Conservation (phyloP, 35 echinoderm and acorn worm species). For the Chiridota heheva region DNA sequence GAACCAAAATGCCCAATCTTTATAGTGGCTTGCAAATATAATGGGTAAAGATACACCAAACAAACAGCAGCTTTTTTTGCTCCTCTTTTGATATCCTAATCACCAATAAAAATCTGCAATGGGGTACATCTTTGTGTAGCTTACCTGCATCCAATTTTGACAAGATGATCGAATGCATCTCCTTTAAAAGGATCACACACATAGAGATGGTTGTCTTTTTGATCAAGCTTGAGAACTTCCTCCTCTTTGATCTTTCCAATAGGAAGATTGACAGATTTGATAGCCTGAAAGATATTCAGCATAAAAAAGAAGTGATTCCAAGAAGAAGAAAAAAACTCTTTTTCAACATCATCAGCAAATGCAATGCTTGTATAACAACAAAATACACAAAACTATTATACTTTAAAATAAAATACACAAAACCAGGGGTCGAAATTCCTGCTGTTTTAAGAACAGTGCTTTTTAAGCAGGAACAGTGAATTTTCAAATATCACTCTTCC, state of each 20-base stretch:
- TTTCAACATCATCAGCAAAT: too few relatives aligned
- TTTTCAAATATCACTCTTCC: too few relatives aligned
- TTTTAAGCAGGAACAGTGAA: too few relatives aligned
- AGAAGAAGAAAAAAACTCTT: background rate
- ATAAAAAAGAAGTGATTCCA: background rate
- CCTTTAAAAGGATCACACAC: conserved; percentile 94
- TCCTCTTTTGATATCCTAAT: too few relatives aligned
- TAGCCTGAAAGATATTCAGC: conserved; percentile 40
- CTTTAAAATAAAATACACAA: background rate
- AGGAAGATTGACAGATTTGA: conserved; percentile 69
- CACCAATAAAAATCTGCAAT: too few relatives aligned
- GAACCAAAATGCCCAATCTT: too few relatives aligned
- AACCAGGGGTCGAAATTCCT: too few relatives aligned
- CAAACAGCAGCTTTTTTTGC: too few relatives aligned
- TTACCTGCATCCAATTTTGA: conserved; percentile 82
- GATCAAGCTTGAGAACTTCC: conserved; percentile 40
- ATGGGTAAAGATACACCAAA: too few relatives aligned
- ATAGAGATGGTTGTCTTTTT: conserved; percentile 74
- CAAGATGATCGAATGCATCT: conserved; percentile 72
- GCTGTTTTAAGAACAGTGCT: too few relatives aligned
- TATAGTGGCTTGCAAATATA: too few relatives aligned
- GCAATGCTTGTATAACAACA: background rate
- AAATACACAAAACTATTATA: background rate
- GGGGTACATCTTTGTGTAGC: too few relatives aligned
- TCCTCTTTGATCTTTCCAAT: conserved; percentile 56